Evolutionary conservation across 35 echinoderm and acorn worm genomes (phyloP).

Genomic region (Hemicentrotus pulcherrimus): DNA sequence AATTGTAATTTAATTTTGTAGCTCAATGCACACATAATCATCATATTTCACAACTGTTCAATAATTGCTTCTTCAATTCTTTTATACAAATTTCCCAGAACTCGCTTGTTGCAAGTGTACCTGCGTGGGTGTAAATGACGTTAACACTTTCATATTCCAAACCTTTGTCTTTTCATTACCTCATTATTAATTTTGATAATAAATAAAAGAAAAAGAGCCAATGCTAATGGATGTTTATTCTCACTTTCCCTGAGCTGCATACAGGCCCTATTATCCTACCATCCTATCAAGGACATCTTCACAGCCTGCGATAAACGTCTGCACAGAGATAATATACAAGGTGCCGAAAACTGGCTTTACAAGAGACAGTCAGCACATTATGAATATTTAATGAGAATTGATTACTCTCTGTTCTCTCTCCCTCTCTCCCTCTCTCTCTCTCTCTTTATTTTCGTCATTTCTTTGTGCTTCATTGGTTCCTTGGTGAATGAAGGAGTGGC

Average conservation of each 20-base stretch:
- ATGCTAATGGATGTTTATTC: not conserved
- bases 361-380: slow-evolving; percentile 20
- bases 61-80: not conserved
- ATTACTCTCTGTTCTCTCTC: slow-evolving; percentile 2
- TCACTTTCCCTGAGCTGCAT: not conserved
- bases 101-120: not conserved
- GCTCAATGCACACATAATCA: no score
- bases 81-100: not conserved
- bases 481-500: slow-evolving; percentile 1
- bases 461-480: not conserved
- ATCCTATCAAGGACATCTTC: not conserved
- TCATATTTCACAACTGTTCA: not conserved
- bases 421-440: not conserved
- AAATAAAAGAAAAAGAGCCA: not conserved
- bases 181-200: not conserved
- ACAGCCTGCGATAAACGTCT: not conserved
- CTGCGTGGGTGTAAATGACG: not conserved
- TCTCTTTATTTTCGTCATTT: not conserved
- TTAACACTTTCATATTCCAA: not conserved
- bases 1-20: no score
- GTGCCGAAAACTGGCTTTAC: not conserved
- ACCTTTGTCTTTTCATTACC: not conserved
- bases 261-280: not conserved
- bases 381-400: slow-evolving; percentile 52
- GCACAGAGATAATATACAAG: not conserved